Base-by-base conservation (phyloP, 2,888 invertebrate species). In the Melanotus villosus region DNA sequence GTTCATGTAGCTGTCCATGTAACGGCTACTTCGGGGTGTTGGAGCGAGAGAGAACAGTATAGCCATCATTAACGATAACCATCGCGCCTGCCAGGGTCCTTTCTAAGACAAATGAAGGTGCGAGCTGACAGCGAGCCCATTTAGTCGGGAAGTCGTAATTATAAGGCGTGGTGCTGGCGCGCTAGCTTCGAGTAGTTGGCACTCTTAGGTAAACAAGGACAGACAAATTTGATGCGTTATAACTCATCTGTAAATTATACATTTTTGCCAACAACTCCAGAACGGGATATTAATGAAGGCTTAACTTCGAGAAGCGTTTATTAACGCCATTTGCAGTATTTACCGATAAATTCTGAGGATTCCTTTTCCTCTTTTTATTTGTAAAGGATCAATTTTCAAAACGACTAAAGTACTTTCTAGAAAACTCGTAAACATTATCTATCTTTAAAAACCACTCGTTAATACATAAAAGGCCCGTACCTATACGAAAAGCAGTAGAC, bases 111-210 rank as follows among this genome's bases (percentile, higher is more conserved):
- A 85, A 85, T 85, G 85, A 82, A 84, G 84, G 84, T 85, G 85
- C 84, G 81, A 84, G 82, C 84, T 84, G 84, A 84, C 84, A 84
- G 84, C 84, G 76, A 83, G 81, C 82, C 84, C 84, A 84, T 85
- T 84, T 85, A 84, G 84, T 84, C 83, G 84, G 84, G 80, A 85
- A 85, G 85, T 84, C 83, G 84, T 85, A 86, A 86, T 86, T 85
- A 85, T 84, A 84, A 84, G 85, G 85, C 82, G 84, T 84, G 84
- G 83, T 81, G 73, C 69, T 74, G 66, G 73, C 64, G 70, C 71
- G 68, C 68, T 68, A 65, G 70, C 71, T 72, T 70, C 62, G 68
- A 68, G 70, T 71, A 70, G 69, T 76, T 77, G 77, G 77, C 80
- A 80, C 80, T 79, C 79, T 79, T 81, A 78, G 77, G 80, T 77